These are phyloP conservation scores for Blastobasis adustella DNA, from an alignment of 2,888 invertebrate species.

Conservation along the genomic window DNA sequence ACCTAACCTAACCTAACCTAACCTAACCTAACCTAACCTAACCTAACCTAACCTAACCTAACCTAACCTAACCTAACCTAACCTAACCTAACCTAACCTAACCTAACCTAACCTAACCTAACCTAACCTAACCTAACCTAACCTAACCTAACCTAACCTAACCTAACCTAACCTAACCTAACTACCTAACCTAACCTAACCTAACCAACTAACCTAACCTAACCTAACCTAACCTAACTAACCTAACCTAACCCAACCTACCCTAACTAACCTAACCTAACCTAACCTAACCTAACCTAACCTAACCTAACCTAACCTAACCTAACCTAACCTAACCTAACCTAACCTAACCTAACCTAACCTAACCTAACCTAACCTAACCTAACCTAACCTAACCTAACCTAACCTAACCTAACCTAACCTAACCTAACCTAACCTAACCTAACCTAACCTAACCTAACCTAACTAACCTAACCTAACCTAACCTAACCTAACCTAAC, in stretches of 20 bases:
- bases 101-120: constrained; percentile 11
- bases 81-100: constrained; percentile 11
- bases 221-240: constrained; percentile 11
- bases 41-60: constrained; percentile 13
- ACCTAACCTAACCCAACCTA: constrained; percentile 5
- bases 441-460: constrained; percentile 12
- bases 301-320: constrained; percentile 12
- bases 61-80: constrained; percentile 9
- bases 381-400: constrained; percentile 15
- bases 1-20: constrained; percentile 12
- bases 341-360: constrained; percentile 16
- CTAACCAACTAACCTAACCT: constrained; percentile 11
- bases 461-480: constrained; percentile 13
- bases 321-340: constrained; percentile 13
- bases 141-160: constrained; percentile 3
- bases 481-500: constrained; percentile 10
- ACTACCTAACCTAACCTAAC: constrained; percentile 12
- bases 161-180: constrained; percentile 13
- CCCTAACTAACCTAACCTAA: constrained; percentile 8
- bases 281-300: constrained; percentile 9
- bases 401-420: constrained; percentile 9
- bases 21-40: constrained; percentile 2
- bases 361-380: constrained; percentile 15
- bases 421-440: constrained; percentile 7
- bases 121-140: constrained; percentile 10